Evolutionary conservation across 2,113 vertebrate species (phyloP), one percentile per base, ranked within the genome.

Genomic region (Melospiza georgiana): DNA sequence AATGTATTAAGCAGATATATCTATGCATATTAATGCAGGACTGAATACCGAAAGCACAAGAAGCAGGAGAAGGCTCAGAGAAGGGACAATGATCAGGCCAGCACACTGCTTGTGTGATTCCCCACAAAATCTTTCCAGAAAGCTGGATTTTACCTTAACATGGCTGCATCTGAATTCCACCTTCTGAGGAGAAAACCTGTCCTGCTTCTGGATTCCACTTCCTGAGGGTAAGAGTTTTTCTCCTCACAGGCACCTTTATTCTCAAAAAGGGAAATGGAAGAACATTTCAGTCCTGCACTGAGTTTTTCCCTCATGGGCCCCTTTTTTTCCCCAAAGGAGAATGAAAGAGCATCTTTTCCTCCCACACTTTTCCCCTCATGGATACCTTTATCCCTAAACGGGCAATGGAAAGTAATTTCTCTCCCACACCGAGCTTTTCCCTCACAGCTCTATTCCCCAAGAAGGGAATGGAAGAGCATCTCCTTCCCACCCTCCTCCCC

Each of bases 401-500:
- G 11, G 22, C 5, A 59, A 44, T 24, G 24, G 28, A 49, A 41
- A 46, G 12, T 22, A 7, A 28, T 41, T 11, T 37, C n/a, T 22
- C 30, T 43, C 43, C 24, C 43, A 24, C 12, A 15, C 24, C 2
- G 4, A 27, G 12, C 23, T 65, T 80, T 48, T 17, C 43, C 17
- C 21, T 49, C 43, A 35, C 0, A 2, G 57, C 7, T 2, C 49
- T 43, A 80, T 43, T 71, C 7, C 43, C 6, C 3, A 0, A 15
- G 22, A 30, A 9, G 5, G 39, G 13, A 80, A 43, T 22, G 43
- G 75, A 73, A 49, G 11, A 52, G 14, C 21, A 21, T 35, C 20
- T 43, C 10, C 51, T 18, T 49, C 30, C 27, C 39, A 17, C 31
- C 12, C 19, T 25, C 46, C 49, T 67, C 7, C 30, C 58, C 72